phyloP scores from a whole-genome alignment of 1,140 invertebrate genomes.

The Batillaria attramentaria region DNA sequence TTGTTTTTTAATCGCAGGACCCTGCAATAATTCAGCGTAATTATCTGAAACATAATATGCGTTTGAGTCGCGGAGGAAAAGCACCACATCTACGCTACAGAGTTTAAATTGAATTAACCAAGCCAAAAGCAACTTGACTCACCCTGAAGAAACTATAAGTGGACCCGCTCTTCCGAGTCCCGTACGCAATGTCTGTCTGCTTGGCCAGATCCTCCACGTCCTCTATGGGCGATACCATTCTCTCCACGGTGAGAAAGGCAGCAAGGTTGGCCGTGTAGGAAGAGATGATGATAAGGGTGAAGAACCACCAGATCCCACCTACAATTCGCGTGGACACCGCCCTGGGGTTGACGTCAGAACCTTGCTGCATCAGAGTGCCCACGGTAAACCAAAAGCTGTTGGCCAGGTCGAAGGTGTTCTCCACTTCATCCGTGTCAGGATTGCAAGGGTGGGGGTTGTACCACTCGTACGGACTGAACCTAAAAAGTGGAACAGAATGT shows the following conservation, averaged over 20 bases:
- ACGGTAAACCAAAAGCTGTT: conserved; percentile 74
- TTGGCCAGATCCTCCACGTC: conserved; percentile 94
- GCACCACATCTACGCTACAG: neutral
- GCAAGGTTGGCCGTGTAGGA: conserved; percentile 98
- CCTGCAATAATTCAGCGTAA: no score
- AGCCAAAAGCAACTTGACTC: conserved; percentile 44
- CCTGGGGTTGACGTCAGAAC: conserved; percentile 68
- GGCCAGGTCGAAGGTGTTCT: conserved; percentile 77
- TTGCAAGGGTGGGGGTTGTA: conserved; percentile 76
- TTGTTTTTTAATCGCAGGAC: no score
- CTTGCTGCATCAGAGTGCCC: conserved; percentile 73
- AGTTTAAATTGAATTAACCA: neutral
- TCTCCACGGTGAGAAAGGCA: conserved; percentile 96
- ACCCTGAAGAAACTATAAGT: conserved; percentile 98
- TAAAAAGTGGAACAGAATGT: no score
- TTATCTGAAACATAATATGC: no score
- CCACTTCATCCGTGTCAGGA: conserved; percentile 74
- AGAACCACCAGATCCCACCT: conserved; percentile 95
- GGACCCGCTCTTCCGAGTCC: conserved; percentile 92
- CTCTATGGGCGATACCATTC: conserved; percentile 97
- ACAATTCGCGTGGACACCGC: conserved; percentile 69
- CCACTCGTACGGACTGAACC: conserved; percentile 78
- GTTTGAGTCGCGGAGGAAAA: no score
- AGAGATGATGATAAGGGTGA: conserved; percentile 98
- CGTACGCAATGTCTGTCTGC: conserved; percentile 95